phyloP scores from a whole-genome alignment of 2,113 vertebrate species.

The Crocuta crocuta region DNA sequence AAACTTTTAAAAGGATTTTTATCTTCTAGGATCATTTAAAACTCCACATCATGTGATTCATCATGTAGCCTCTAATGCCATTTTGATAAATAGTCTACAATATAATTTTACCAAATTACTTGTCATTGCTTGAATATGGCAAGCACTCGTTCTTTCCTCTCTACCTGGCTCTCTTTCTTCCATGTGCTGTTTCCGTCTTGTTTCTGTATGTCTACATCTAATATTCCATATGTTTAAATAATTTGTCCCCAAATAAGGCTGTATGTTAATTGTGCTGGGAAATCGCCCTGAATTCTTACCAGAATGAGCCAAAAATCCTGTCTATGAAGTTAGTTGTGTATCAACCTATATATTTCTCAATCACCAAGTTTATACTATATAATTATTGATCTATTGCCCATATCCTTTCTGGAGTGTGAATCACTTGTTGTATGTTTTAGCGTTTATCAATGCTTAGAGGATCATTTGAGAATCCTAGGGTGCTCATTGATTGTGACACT shows the following conservation, averaged over 20 bases:
- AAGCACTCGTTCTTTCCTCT: neutral
- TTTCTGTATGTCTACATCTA: neutral
- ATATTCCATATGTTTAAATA: neutral
- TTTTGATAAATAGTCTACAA: neutral
- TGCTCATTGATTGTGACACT: neutral
- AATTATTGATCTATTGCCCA: neutral
- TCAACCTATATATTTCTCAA: neutral
- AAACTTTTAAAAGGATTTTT: neutral
- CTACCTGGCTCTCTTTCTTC: neutral
- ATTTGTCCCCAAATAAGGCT: neutral
- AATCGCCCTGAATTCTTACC: neutral
- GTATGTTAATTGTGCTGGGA: neutral
- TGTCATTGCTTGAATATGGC: neutral
- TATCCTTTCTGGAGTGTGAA: neutral
- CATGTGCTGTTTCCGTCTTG: neutral
- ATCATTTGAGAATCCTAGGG: neutral
- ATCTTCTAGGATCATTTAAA: neutral
- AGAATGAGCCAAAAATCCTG: neutral
- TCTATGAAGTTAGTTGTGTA: neutral
- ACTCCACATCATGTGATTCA: neutral
- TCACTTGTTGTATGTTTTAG: neutral
- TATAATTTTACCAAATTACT: neutral
- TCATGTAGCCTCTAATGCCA: neutral
- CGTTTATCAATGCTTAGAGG: neutral
- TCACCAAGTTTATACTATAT: too few relatives aligned